phyloP scores from a whole-genome alignment of 53 echinoderm and acorn worm genomes.

The Patiria pectinifera region DNA sequence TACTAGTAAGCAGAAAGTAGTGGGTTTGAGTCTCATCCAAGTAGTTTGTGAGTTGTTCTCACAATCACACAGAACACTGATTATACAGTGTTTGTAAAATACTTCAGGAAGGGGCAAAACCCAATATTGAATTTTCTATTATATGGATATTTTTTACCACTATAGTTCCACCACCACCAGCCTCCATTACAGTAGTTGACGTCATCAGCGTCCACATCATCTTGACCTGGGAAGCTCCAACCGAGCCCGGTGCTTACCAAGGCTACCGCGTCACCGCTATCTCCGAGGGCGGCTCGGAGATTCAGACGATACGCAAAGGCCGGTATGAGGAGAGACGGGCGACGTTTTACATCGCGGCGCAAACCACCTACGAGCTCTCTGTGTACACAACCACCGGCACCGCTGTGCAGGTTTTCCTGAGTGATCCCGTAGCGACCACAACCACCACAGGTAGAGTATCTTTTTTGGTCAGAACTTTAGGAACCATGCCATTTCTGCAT shows the following conservation, averaged over 20 bases:
- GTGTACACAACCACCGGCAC: constrained; percentile 37
- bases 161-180: constrained; percentile 42
- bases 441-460: not conserved
- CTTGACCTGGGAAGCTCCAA: constrained; percentile 26
- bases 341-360: not conserved
- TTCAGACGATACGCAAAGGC: constrained; percentile 10
- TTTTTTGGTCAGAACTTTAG: not conserved
- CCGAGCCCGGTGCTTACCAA: not conserved
- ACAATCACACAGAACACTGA: no score
- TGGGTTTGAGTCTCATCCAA: no score
- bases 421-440: not conserved
- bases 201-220: not conserved
- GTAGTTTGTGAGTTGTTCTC: no score
- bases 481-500: no score
- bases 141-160: no score
- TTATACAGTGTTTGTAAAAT: no score
- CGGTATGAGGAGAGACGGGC: constrained; percentile 35
- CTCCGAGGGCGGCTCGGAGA: not conserved
- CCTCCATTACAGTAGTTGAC: not conserved
- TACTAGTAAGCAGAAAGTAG: no score
- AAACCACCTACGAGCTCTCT: not conserved
- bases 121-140: no score
- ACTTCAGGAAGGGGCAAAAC: no score
- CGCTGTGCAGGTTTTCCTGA: constrained; percentile 1
- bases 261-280: constrained; percentile 5